Evolutionary conservation across 2,113 vertebrate species (phyloP).

Genomic region (Emydocephalus ijimae): DNA sequence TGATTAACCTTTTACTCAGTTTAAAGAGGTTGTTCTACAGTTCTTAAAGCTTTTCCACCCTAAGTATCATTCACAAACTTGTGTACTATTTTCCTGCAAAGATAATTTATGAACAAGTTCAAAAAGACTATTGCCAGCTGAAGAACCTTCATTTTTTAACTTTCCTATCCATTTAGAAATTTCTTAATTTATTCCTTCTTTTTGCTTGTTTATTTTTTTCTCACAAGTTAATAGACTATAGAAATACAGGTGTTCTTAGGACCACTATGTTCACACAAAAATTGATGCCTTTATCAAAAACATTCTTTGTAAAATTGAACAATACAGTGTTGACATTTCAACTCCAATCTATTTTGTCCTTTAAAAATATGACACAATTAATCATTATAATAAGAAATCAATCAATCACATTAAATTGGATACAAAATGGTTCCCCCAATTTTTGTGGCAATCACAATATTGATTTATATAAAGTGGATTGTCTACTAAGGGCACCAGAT

Average conservation of each 20-base stretch:
- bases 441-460: neutral
- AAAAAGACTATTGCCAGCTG: neutral
- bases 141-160: neutral
- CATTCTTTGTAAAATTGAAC: neutral
- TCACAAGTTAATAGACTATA: neutral
- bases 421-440: neutral
- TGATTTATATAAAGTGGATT: neutral
- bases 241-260: neutral
- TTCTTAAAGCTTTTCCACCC: neutral
- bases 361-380: neutral
- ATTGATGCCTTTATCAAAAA: neutral
- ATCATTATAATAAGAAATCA: neutral
- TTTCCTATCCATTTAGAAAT: neutral
- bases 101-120: neutral
- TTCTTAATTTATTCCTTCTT: neutral
- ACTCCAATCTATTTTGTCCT: neutral
- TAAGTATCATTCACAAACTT: neutral
- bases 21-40: neutral
- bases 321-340: neutral
- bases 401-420: neutral
- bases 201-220: neutral
- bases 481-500: neutral
- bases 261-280: neutral
- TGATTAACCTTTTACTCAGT: neutral
- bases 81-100: neutral